Percentiles rank a stretch among this genome's conserved stretches.
These are phyloP conservation scores for Theonella swinhoei DNA, from an alignment of 37 sponge, comb jelly and placozoan genomes.

Conservation along the genomic window DNA sequence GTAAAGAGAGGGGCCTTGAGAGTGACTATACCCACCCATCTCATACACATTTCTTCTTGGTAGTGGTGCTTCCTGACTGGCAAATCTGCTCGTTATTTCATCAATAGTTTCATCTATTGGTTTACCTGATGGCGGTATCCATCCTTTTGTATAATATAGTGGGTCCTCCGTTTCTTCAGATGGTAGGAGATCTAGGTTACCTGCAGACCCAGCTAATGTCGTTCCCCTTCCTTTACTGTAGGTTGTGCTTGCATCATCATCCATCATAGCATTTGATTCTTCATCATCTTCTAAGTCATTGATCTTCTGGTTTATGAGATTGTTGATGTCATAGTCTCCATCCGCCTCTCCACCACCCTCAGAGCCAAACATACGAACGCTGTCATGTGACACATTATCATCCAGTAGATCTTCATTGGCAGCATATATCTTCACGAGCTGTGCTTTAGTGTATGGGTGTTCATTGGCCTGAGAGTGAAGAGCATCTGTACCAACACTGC, in stretches of 20 bases:
- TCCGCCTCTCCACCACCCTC: conserved; percentile 82
- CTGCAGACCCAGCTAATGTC: neutral
- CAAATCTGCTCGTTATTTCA: neutral
- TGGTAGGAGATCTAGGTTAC: conserved; percentile 4
- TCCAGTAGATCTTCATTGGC: conserved; percentile 49
- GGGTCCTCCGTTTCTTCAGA: conserved; percentile 12
- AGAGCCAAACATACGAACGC: conserved; percentile 75
- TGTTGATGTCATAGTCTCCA: conserved; percentile 58
- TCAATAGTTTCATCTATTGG: conserved; percentile 31
- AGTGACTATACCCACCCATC: conserved; percentile 1
- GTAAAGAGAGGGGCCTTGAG: conserved; percentile 38
- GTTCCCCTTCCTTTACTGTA: neutral
- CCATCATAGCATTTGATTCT: conserved; percentile 24
- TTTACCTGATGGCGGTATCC: conserved; percentile 17
- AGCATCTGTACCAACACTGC: conserved; percentile 51
- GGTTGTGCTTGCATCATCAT: conserved; percentile 28
- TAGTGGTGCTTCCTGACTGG: neutral
- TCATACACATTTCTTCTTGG: neutral
- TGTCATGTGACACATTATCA: conserved; percentile 52
- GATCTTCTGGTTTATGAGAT: conserved; percentile 51
- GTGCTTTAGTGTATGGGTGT: conserved; percentile 46
- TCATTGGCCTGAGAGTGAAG: conserved; percentile 20
- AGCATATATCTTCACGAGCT: conserved; percentile 58
- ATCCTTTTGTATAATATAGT: neutral
- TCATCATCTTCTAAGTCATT: conserved; percentile 57